Conservation (phyloP, 2,888 invertebrate genomes). For the Apamea crenata region DNA sequence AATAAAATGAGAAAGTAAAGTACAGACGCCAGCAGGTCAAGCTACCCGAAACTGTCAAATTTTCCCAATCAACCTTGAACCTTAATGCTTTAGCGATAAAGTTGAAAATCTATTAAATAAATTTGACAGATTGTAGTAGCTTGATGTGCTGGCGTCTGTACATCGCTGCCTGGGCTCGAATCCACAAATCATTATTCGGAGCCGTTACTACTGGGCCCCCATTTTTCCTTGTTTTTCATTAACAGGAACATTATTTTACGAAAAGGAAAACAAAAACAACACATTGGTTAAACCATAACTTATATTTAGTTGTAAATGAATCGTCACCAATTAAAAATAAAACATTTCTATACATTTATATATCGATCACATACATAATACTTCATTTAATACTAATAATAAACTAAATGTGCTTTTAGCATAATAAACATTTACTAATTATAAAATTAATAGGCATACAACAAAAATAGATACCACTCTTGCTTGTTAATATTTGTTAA, state of each 20-base stretch:
- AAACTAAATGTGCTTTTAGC: constrained; percentile 60
- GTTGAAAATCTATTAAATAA: too few relatives aligned
- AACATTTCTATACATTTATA: constrained; percentile 63
- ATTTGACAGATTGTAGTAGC: too few relatives aligned
- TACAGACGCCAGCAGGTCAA: too few relatives aligned
- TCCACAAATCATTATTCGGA: background rate
- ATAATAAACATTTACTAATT: constrained; percentile 35
- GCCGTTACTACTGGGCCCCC: too few relatives aligned
- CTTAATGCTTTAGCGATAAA: too few relatives aligned
- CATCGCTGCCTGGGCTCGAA: background rate
- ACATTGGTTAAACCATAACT: constrained; percentile 47
- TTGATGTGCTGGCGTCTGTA: too few relatives aligned
- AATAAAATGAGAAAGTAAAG: too few relatives aligned
- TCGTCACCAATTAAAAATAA: constrained; percentile 61
- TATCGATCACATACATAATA: constrained; percentile 77
- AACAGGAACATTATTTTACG: background rate
- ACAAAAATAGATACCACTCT: background rate
- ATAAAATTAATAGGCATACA: constrained; percentile 26
- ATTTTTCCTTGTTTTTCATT: background rate
- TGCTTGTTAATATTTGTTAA: background rate
- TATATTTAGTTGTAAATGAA: constrained; percentile 60
- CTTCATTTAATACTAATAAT: constrained; percentile 72
- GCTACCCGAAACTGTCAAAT: too few relatives aligned
- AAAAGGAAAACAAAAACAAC: constrained; percentile 22
- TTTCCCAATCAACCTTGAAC: too few relatives aligned